These are phyloP conservation scores for Antheraea assamensis DNA, from an alignment of 2,888 invertebrate genomes.

Conservation along the genomic window DNA sequence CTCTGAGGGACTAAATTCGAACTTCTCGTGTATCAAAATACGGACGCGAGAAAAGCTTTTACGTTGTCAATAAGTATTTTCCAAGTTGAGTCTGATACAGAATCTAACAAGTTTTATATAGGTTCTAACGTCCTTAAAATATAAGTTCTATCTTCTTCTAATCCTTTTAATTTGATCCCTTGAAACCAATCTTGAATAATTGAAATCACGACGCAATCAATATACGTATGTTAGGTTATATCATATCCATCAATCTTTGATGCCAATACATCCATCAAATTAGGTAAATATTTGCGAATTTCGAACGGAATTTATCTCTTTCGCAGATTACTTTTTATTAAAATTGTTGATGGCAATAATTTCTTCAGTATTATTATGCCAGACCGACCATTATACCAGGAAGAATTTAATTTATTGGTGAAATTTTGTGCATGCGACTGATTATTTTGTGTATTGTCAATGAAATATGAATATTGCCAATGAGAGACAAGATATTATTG, in stretches of 20 bases:
- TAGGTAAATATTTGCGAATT: slow-evolving; percentile 5
- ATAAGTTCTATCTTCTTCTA: too few species aligned
- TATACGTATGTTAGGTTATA: background rate
- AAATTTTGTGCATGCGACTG: too few species aligned
- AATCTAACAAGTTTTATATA: background rate
- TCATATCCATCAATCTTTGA: slow-evolving; percentile 4
- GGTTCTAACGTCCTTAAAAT: background rate
- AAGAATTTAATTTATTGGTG: too few species aligned
- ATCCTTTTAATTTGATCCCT: background rate
- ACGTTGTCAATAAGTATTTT: background rate
- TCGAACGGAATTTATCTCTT: background rate
- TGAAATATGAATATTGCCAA: too few species aligned
- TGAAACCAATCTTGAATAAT: background rate
- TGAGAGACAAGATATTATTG: too few species aligned
- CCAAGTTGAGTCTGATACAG: background rate
- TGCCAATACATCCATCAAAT: slow-evolving; percentile 4
- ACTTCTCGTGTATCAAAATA: background rate
- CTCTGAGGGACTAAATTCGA: background rate
- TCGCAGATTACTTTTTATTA: background rate
- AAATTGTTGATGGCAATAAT: background rate
- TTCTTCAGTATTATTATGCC: too few species aligned
- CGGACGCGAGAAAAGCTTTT: background rate
- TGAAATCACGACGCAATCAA: background rate
- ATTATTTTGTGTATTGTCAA: too few species aligned
- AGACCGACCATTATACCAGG: too few species aligned